A percentile compares a stretch with the other conserved stretches of the same genome.
phyloP scores from a whole-genome alignment of 2,113 vertebrate species.

The Spermophilus dauricus region DNA sequence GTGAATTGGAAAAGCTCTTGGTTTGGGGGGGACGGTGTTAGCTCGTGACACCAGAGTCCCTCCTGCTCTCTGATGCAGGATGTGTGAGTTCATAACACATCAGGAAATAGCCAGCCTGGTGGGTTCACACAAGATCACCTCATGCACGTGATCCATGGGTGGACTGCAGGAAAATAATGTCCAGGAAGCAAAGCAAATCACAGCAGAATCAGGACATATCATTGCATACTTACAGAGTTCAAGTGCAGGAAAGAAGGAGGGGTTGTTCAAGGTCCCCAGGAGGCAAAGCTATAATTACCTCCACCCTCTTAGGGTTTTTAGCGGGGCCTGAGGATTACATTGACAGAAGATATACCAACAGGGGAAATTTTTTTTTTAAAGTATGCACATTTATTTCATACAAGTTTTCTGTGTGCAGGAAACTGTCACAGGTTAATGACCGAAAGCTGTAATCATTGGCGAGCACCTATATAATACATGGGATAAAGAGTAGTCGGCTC shows the following conservation, averaged over 20 bases:
- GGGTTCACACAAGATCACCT: not conserved
- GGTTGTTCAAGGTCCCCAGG: not conserved
- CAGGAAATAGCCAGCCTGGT: not conserved
- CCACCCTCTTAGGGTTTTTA: not conserved
- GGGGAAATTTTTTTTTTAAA: not conserved
- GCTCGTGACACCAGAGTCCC: not conserved
- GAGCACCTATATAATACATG: not conserved
- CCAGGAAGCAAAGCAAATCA: not conserved
- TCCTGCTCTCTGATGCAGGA: not conserved
- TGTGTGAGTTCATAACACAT: not conserved
- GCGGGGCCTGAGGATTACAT: not conserved
- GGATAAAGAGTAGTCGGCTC: too few species aligned
- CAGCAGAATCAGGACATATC: rapidly evolving
- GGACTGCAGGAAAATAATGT: not conserved
- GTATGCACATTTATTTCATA: not conserved
- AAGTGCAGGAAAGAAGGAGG: not conserved
- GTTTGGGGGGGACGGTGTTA: rapidly evolving
- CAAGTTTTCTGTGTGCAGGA: not conserved
- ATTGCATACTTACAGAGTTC: not conserved
- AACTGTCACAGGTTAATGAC: not conserved
- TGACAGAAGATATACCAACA: not conserved
- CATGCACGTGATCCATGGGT: rapidly evolving
- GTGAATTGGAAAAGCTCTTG: not conserved
- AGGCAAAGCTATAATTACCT: not conserved
- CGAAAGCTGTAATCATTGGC: not conserved